Percentiles rank a stretch among this genome's conserved stretches.
phyloP scores from a whole-genome alignment of 2,113 vertebrate genomes.

The Syngnathus typhle region DNA sequence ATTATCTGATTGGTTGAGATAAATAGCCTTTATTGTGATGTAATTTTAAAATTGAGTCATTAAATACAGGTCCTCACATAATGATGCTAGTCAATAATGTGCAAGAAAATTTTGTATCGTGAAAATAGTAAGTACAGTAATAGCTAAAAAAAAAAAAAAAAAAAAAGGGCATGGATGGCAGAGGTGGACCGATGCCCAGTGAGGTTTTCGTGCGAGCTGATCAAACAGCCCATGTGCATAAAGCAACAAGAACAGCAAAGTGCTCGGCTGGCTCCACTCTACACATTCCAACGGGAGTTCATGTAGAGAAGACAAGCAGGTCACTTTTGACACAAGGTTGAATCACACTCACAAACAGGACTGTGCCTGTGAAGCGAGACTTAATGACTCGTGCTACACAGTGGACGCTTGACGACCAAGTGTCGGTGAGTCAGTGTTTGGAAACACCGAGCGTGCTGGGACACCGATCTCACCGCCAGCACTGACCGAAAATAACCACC shows the following conservation, averaged over 20 bases:
- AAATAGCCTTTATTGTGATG: no score
- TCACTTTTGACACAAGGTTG: constrained; percentile 2
- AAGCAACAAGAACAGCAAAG: constrained; percentile 28
- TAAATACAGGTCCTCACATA: background rate
- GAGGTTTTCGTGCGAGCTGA: constrained; percentile 5
- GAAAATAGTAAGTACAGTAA: no score
- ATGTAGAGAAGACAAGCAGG: constrained; percentile 23
- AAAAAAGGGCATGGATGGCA: background rate
- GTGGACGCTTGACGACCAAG: background rate
- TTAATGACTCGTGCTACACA: background rate
- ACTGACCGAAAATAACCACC: constrained; percentile 24
- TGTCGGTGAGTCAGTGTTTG: background rate
- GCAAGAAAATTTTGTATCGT: background rate
- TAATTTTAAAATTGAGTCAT: background rate
- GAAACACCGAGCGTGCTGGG: constrained; percentile 1
- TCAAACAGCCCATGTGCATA: constrained; percentile 14
- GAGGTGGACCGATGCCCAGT: background rate
- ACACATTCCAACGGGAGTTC: constrained; percentile 28
- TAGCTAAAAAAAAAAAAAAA: no score
- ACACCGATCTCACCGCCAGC: background rate
- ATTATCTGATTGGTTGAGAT: no score
- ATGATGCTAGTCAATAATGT: background rate
- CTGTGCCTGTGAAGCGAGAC: background rate
- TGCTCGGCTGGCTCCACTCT: constrained; percentile 36
- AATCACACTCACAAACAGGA: background rate